A percentile compares a stretch with the other conserved stretches of the same genome.
Evolutionary conservation across 1,140 invertebrate species (phyloP).

Genomic region (Bombus impatiens): DNA sequence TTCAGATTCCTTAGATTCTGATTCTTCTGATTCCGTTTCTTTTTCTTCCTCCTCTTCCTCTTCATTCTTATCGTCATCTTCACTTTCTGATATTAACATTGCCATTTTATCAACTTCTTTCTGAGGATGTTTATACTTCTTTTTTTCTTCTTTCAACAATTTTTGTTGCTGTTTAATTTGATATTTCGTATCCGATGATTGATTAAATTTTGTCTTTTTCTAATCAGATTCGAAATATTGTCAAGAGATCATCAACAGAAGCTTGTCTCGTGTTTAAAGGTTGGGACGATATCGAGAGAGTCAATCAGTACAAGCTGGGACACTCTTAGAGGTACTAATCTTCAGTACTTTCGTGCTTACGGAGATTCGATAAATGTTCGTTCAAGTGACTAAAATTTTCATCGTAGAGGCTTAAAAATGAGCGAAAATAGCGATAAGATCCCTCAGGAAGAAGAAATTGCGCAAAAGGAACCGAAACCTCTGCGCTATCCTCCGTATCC

Average conservation of each 20-base stretch:
- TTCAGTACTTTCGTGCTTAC: neutral
- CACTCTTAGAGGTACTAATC: neutral
- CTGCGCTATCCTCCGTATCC: too few relatives aligned
- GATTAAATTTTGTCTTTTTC: neutral
- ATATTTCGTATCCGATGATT: constrained; percentile 83
- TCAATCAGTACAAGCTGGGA: constrained; percentile 62
- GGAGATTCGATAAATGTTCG: constrained; percentile 12
- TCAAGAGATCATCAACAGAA: constrained; percentile 11
- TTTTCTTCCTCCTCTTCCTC: constrained; percentile 80
- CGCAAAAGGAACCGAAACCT: neutral
- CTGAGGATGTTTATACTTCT: constrained; percentile 89
- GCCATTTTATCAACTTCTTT: constrained; percentile 96
- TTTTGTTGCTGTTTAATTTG: constrained; percentile 91
- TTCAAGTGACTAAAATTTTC: neutral
- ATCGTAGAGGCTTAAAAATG: neutral
- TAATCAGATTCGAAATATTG: neutral
- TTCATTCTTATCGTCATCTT: constrained; percentile 86
- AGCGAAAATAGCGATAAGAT: neutral
- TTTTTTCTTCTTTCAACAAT: constrained; percentile 88
- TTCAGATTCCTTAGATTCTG: constrained; percentile 82
- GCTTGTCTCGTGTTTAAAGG: constrained; percentile 57
- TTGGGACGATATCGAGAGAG: constrained; percentile 65
- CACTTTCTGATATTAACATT: constrained; percentile 89
- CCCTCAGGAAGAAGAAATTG: neutral
- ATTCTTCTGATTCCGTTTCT: constrained; percentile 71